Evolutionary conservation across 2,888 invertebrate genomes (phyloP), one percentile per base, ranked within the genome.

Genomic region (Argyra leucocephala): DNA sequence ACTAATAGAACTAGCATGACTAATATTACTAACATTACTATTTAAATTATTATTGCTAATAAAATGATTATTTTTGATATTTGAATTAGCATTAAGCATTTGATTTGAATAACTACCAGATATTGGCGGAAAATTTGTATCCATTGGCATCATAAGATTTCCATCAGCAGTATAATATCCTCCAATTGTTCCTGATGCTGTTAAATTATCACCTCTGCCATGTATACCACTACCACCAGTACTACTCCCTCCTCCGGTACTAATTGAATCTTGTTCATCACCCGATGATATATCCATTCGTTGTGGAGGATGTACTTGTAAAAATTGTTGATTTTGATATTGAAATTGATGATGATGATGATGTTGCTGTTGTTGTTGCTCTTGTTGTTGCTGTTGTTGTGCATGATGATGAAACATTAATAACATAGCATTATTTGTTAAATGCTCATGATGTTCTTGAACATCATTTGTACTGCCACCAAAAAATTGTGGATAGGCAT

Each of bases 41-140:
- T 69, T 68, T 66, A 67, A 68, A 68, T 67, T 69, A 69, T 69
- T 68, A 61, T 64, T 69, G 65, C n/a, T 15, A n/a, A 48, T 57
- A 60, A 64, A 37, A 66, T 31, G 48, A 64, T 65, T 22, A 59
- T 61, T 64, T 62, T 31, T 63, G 62, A 63, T 67, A 67, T 58
- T 65, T 64, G 57, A 23, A 65, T 58, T 65, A 62, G 58, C 26
- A 62, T 62, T 61, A 31, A 57, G 23, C 59, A 59, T 23, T 22
- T 12, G 23, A 26, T 26, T 63, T 58, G 21, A 36, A 76, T 77
- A 77, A 73, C 74, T 78, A 79, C 79, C 79, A 73, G 77, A 74
- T 67, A 70, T 70, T 67, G 72, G 68, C 65, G 72, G 63, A 66
- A 72, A 71, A 75, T 78, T 78, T 68, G 75, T 73, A 69, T 78